These are phyloP conservation scores for Cynaeus angustus DNA, from an alignment of 2,888 invertebrate genomes.

Conservation along the genomic window DNA sequence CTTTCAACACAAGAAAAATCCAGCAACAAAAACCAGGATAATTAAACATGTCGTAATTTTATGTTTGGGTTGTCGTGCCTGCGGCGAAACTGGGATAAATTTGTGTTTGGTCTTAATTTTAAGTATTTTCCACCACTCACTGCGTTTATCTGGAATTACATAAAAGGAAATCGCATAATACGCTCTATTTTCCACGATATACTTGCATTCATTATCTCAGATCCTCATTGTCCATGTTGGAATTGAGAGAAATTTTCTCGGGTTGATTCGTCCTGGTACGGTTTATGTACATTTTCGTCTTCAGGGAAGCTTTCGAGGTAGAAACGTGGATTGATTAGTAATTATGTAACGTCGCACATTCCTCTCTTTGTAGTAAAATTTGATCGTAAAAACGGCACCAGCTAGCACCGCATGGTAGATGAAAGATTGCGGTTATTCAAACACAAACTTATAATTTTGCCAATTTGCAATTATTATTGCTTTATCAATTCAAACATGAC, in stretches of 20 bases:
- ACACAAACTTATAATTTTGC: background rate
- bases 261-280: background rate
- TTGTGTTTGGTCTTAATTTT: slow-evolving; percentile 27
- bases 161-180: slow-evolving; percentile 44
- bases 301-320: slow-evolving; percentile 1
- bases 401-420: background rate
- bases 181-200: slow-evolving; percentile 39
- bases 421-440: too few relatives aligned
- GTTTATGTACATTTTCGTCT: background rate
- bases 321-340: background rate
- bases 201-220: slow-evolving; percentile 5
- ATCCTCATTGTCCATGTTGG: slow-evolving; percentile 9
- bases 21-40: slow-evolving; percentile 16
- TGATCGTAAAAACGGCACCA: background rate
- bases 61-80: slow-evolving; percentile 12
- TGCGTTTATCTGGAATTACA: slow-evolving; percentile 20
- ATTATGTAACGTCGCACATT: background rate
- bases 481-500: slow-evolving; percentile 1
- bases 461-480: slow-evolving; percentile 22
- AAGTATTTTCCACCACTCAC: slow-evolving; percentile 27
- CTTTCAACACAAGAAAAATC: slow-evolving; percentile 29
- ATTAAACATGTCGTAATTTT: slow-evolving; percentile 27
- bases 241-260: slow-evolving; percentile 10
- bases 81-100: slow-evolving; percentile 10
- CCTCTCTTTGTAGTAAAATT: background rate